These are phyloP conservation scores for Polypterus senegalus DNA, from an alignment of 2,113 vertebrate species.

Conservation along the genomic window DNA sequence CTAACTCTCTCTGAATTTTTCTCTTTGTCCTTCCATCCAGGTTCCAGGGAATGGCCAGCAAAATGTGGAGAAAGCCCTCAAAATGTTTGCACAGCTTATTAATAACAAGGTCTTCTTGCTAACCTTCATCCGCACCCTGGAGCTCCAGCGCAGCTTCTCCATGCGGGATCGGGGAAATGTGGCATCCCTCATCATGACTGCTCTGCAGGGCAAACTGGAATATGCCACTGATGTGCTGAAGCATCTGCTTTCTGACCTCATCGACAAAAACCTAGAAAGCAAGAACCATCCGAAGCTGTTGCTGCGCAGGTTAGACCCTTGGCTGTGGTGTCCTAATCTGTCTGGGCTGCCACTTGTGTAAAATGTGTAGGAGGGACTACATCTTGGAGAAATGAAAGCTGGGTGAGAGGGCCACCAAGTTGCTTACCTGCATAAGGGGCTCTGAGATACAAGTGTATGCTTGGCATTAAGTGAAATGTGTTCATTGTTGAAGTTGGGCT, in stretches of 20 bases:
- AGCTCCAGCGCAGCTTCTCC: constrained; percentile 90
- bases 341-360: no score
- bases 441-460: no score
- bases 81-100: constrained; percentile 90
- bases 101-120: constrained; percentile 97
- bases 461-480: no score
- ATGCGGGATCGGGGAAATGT: constrained; percentile 96
- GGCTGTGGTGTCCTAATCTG: no score
- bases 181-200: constrained; percentile 96
- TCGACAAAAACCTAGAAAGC: constrained; percentile 94
- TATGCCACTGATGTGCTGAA: constrained; percentile 94
- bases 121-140: constrained; percentile 90
- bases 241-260: constrained; percentile 89
- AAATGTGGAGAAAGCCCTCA: constrained; percentile 89
- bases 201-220: constrained; percentile 85
- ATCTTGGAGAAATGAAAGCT: no score
- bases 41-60: constrained; percentile 91
- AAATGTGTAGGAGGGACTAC: no score
- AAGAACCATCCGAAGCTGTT: constrained; percentile 97
- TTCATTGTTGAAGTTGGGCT: no score
- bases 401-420: no score
- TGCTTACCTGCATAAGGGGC: no score
- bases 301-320: constrained; percentile 66
- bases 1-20: constrained; percentile 30
- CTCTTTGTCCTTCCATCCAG: constrained; percentile 31